A percentile compares a stretch with the other conserved stretches of the same genome.
phyloP scores from a whole-genome alignment of 2,888 invertebrate genomes.

The Euspilapteryx auroguttella region DNA sequence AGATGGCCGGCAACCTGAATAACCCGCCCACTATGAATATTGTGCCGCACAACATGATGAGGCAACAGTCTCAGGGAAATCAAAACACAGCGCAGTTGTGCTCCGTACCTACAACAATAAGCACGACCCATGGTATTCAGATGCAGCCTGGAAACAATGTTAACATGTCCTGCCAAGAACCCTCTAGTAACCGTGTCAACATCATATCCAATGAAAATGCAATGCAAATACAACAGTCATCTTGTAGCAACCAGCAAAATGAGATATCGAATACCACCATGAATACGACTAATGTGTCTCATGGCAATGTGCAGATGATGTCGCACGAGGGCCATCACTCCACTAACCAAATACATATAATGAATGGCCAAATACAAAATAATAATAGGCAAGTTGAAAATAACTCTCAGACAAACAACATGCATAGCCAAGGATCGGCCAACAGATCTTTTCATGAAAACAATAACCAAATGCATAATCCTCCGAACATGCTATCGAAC shows the following conservation, averaged over 20 bases:
- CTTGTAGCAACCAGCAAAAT: conserved; percentile 22
- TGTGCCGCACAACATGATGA: conserved; percentile 41
- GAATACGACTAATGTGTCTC: conserved; percentile 29
- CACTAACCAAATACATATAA: conserved; percentile 47
- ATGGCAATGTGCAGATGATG: conserved; percentile 42
- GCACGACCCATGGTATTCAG: conserved; percentile 33
- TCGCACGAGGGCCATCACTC: conserved; percentile 34
- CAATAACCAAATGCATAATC: conserved; percentile 28
- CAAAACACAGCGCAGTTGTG: conserved; percentile 46
- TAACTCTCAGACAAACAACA: conserved; percentile 22
- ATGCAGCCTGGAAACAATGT: conserved; percentile 40
- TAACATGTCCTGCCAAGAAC: conserved; percentile 45
- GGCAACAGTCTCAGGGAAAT: conserved; percentile 33
- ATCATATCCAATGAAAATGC: conserved; percentile 27
- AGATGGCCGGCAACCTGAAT: conserved; percentile 33
- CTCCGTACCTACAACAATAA: conserved; percentile 24
- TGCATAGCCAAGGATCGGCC: conserved; percentile 22
- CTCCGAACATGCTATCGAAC: conserved; percentile 30
- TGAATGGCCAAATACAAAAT: conserved; percentile 53
- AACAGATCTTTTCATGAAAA: conserved; percentile 42
- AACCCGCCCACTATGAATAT: conserved; percentile 37
- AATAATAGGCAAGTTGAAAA: conserved; percentile 34
- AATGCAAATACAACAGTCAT: conserved; percentile 21
- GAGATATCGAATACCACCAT: conserved; percentile 26
- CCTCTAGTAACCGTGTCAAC: conserved; percentile 31